These are phyloP conservation scores for Minunthozetes semirufus DNA, from an alignment of 2,888 invertebrate genomes.

Conservation along the genomic window DNA sequence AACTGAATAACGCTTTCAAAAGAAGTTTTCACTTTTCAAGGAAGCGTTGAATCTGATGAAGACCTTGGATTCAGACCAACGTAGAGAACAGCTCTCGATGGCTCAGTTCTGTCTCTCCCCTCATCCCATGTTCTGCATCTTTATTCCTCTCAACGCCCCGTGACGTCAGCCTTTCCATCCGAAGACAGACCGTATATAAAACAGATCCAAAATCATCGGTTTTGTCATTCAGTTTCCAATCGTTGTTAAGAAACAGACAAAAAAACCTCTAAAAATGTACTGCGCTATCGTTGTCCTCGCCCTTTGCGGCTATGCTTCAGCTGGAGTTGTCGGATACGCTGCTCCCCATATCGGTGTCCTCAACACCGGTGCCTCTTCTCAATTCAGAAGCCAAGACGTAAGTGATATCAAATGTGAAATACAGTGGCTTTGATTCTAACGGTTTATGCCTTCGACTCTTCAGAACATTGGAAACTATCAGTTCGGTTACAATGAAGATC, in stretches of 20 bases:
- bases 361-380: slow-evolving; percentile 42
- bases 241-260: neutral
- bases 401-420: slow-evolving; percentile 32
- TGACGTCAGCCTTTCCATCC: neutral
- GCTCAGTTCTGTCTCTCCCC: neutral
- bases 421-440: neutral
- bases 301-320: slow-evolving; percentile 34
- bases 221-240: slow-evolving; percentile 9
- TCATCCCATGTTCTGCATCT: slow-evolving; percentile 10
- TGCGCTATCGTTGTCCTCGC: slow-evolving; percentile 29
- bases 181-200: neutral
- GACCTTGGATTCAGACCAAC: slow-evolving; percentile 15
- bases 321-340: slow-evolving; percentile 20
- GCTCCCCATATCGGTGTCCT: slow-evolving; percentile 35
- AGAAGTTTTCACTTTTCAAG: neutral
- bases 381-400: slow-evolving; percentile 43
- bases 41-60: slow-evolving; percentile 15
- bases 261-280: slow-evolving; percentile 27
- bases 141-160: neutral
- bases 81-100: neutral
- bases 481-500: slow-evolving; percentile 44
- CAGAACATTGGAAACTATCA: slow-evolving; percentile 43
- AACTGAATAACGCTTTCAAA: neutral
- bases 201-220: neutral
- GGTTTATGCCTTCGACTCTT: too few species aligned